Evolutionary conservation across 2,113 vertebrate genomes (phyloP).

Genomic region (Lampris incognitus): DNA sequence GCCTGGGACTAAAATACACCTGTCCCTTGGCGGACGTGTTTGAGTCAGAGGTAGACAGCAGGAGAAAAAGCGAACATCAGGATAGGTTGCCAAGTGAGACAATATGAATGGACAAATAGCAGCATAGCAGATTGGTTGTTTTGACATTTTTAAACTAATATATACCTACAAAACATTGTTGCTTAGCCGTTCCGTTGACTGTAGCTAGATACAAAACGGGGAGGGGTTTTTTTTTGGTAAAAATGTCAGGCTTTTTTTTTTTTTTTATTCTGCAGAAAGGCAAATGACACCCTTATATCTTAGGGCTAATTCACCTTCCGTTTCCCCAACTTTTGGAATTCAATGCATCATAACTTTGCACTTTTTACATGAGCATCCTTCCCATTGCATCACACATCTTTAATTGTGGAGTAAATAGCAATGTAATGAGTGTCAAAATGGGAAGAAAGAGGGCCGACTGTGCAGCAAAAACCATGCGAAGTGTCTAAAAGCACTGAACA

Average conservation of each 20-base stretch:
- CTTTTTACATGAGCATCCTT: not conserved
- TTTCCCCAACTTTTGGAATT: not conserved
- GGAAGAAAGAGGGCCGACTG: constrained; percentile 5
- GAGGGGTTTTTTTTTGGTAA: not conserved
- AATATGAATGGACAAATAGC: constrained; percentile 31
- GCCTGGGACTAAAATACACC: constrained; percentile 52
- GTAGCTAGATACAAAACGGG: not conserved
- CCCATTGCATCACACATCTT: constrained; percentile 4
- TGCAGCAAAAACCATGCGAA: not conserved
- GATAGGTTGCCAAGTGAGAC: constrained; percentile 65
- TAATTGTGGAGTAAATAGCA: constrained; percentile 16
- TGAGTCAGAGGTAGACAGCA: constrained; percentile 4
- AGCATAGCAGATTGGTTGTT: not conserved
- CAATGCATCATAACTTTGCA: constrained; percentile 6
- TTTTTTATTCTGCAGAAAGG: not conserved
- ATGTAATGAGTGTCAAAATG: constrained; percentile 39
- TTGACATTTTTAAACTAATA: not conserved
- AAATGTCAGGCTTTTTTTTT: not conserved
- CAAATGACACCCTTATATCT: too few relatives aligned
- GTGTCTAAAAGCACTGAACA: constrained; percentile 9
- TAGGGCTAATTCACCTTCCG: too few relatives aligned
- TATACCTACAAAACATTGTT: not conserved
- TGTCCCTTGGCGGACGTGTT: constrained; percentile 1
- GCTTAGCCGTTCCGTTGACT: not conserved
- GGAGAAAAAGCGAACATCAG: constrained; percentile 4